A percentile compares a stretch with the other conserved stretches of the same genome.
Evolutionary conservation across 1,140 invertebrate genomes (phyloP).

Genomic region (Muscidifurax raptorellus): DNA sequence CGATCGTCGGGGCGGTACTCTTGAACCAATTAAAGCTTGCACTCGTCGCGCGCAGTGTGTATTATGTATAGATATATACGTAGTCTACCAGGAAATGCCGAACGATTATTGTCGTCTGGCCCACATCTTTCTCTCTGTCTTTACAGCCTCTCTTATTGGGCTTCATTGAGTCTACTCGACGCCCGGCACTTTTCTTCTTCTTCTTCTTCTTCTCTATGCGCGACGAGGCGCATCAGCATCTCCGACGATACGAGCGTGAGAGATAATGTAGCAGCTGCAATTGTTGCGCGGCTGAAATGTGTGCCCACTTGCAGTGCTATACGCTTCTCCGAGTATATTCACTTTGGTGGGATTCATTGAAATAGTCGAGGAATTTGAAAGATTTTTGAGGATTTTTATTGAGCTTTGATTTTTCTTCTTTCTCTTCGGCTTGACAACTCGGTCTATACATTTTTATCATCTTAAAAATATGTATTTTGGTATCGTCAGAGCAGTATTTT

Average conservation of each 20-base stretch:
- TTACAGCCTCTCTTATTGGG: conserved; percentile 36
- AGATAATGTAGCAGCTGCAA: neutral
- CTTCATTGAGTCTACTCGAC: neutral
- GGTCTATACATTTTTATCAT: too few relatives aligned
- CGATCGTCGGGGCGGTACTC: conserved; percentile 56
- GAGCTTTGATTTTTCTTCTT: too few relatives aligned
- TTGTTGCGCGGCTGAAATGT: neutral
- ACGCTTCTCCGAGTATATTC: neutral
- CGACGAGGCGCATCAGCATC: neutral
- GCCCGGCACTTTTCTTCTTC: conserved; percentile 43
- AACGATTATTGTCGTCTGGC: conserved; percentile 69
- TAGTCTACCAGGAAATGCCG: conserved; percentile 67
- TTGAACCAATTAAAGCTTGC: conserved; percentile 63
- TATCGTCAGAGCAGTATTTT: too few relatives aligned
- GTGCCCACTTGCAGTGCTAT: too few relatives aligned
- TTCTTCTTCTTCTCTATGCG: conserved; percentile 30
- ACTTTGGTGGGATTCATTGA: neutral
- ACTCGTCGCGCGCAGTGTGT: neutral
- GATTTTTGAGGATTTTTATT: too few relatives aligned
- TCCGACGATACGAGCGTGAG: neutral
- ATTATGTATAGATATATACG: too few relatives aligned
- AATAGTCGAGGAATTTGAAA: too few relatives aligned
- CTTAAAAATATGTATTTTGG: too few relatives aligned
- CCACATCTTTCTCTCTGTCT: conserved; percentile 56
- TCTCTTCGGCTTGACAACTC: too few relatives aligned